Evolutionary conservation across 2,797 vertebrate species (phyloP), one percentile per base, ranked within the genome.

Genomic region (Thalassophryne amazonica): DNA sequence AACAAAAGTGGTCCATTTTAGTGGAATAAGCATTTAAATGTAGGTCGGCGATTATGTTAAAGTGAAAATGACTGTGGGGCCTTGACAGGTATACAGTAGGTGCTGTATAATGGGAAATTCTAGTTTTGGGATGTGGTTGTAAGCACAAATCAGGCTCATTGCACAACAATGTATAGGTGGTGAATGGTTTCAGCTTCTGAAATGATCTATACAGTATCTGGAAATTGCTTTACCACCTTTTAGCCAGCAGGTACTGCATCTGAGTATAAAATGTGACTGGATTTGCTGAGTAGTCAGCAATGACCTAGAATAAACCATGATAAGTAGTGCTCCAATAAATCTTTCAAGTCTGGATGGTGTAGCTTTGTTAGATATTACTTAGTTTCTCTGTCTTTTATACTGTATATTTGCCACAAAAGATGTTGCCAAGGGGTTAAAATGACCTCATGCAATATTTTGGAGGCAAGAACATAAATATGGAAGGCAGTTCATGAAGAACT

Each of bases 251-350:
- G 52, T 40, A 54, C 68, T 49, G 58, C 23, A 33, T 63, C 39
- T 48, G 39, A 72, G 42, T 28, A 39, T 30, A 64, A 76, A 75
- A 63, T 27, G 61, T 58, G 67, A 67, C 34, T 55, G 70, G 58
- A 78, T 76, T 76, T 80, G 63, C 63, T 79, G 54, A 79, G 66
- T 76, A 69, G 69, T 79, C 70, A 78, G 74, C 79, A 63, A 42
- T 47, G 37, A 69, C 59, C 65, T 61, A 76, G 69, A 60, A 80
- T 68, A 77, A 67, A 80, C 73, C 38, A 73, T 77, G 78, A 84
- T 72, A 72, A 86, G 70, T 54, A 54, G 32, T 35, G 65, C 52
- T 3, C 36, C 72, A 64, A 73, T 54, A 37, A 47, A 60, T 60
- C 60, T 56, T 76, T 76, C 75, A 78, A 76, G 60, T 80, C 43